A percentile compares a stretch with the other conserved stretches of the same genome.
Conservation (phyloP, 1,140 invertebrate species). For the Telenomus remus region DNA sequence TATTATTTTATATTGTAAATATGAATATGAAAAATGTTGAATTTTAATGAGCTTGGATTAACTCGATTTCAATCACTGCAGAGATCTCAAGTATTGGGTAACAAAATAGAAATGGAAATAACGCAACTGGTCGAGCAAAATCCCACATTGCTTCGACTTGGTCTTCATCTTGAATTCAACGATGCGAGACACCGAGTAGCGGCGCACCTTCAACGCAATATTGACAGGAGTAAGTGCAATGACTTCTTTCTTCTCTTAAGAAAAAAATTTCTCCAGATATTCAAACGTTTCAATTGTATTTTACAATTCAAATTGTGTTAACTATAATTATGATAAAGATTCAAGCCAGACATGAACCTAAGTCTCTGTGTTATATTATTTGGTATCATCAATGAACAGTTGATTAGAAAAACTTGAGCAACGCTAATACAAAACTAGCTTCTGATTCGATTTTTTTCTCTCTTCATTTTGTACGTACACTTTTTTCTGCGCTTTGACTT, state of each 20-base stretch:
- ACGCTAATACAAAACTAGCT: not conserved
- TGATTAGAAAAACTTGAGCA: slow-evolving; percentile 1
- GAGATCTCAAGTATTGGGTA: slow-evolving; percentile 95
- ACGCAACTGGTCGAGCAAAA: slow-evolving; percentile 95
- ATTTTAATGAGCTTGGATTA: not conserved
- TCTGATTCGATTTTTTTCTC: slow-evolving; percentile 19
- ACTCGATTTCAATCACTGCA: slow-evolving; percentile 66
- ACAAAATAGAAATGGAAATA: slow-evolving; percentile 99
- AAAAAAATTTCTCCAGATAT: not conserved
- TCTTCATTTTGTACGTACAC: slow-evolving; percentile 23
- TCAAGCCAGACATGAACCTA: slow-evolving; percentile 15
- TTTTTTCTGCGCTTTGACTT: too few species aligned
- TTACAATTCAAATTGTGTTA: too few species aligned
- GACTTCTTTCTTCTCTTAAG: not conserved
- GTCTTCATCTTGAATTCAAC: slow-evolving; percentile 96
- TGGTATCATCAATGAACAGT: not conserved
- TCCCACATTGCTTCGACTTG: slow-evolving; percentile 91
- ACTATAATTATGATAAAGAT: too few species aligned
- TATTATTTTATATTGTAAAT: not conserved
- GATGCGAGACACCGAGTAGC: slow-evolving; percentile 95
- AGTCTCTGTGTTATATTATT: slow-evolving; percentile 55
- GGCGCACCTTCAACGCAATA: slow-evolving; percentile 94
- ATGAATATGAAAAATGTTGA: too few species aligned
- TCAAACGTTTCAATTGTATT: not conserved
- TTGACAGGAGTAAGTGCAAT: slow-evolving; percentile 92